Conservation (phyloP, 1,140 invertebrate genomes). For the Apis mellifera region DNA sequence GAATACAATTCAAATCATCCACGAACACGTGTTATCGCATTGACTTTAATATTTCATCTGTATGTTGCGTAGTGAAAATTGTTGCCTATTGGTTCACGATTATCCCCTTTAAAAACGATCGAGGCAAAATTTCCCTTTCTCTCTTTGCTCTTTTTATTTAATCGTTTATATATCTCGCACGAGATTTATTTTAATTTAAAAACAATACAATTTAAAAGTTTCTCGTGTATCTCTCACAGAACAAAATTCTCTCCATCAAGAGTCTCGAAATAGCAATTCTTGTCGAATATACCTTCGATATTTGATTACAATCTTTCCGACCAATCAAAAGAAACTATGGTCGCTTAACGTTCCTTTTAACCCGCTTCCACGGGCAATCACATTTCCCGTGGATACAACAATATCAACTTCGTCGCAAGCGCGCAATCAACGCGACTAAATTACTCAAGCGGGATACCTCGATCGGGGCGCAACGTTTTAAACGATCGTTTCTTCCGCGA, state of each 20-base stretch:
- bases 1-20: background rate
- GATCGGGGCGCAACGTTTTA: constrained; percentile 22
- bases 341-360: background rate
- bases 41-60: constrained; percentile 36
- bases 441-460: constrained; percentile 23
- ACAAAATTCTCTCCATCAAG: too few relatives aligned
- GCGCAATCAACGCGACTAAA: background rate
- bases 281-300: too few relatives aligned
- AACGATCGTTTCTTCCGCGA: constrained; percentile 26
- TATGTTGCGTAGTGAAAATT: constrained; percentile 28
- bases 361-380: background rate
- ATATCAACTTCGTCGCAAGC: background rate
- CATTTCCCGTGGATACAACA: background rate
- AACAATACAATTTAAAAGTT: background rate
- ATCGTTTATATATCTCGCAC: background rate
- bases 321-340: too few relatives aligned
- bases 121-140: background rate
- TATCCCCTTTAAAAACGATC: background rate
- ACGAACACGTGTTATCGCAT: background rate
- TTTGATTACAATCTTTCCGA: background rate
- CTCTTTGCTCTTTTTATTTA: background rate
- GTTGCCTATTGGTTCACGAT: background rate
- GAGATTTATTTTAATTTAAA: background rate
- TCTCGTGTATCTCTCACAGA: too few relatives aligned
- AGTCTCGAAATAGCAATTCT: too few relatives aligned